phyloP scores from a whole-genome alignment of 64 coral and sea anemone genomes.

The Actinia tenebrosa region DNA sequence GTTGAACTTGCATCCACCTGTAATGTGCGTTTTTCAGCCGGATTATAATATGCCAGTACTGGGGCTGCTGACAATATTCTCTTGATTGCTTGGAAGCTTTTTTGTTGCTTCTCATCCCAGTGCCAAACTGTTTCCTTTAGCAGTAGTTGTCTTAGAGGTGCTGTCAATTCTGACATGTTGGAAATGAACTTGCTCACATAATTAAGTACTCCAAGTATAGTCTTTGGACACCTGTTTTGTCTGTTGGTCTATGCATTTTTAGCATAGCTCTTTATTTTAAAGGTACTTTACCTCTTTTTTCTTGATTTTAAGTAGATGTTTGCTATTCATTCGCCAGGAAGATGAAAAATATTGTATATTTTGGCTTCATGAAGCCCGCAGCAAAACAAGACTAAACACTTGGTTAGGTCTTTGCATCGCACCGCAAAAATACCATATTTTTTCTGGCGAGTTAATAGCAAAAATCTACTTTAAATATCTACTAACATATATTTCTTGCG shows the following conservation, averaged over 20 bases:
- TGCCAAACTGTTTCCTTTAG: slow-evolving; percentile 44
- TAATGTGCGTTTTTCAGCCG: slow-evolving; percentile 4
- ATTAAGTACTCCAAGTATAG: slow-evolving; percentile 40
- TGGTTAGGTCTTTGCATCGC: too few relatives aligned
- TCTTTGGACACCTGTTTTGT: slow-evolving; percentile 45
- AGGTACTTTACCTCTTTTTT: neutral
- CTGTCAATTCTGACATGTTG: slow-evolving; percentile 52
- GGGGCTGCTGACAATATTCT: slow-evolving; percentile 30
- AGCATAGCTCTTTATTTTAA: slow-evolving; percentile 17
- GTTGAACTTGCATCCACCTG: neutral
- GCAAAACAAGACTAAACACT: too few relatives aligned
- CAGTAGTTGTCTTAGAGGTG: slow-evolving; percentile 37
- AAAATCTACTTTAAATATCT: too few relatives aligned
- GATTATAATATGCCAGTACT: slow-evolving; percentile 35
- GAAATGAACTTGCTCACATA: slow-evolving; percentile 44
- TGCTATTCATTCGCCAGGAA: too few relatives aligned
- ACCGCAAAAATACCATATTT: too few relatives aligned
- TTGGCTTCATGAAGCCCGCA: too few relatives aligned
- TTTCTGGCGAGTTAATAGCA: too few relatives aligned
- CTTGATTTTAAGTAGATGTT: neutral
- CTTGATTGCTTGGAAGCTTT: slow-evolving; percentile 28
- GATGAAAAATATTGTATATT: too few relatives aligned
- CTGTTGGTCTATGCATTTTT: slow-evolving; percentile 32
- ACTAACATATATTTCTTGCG: too few relatives aligned
- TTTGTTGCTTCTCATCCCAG: slow-evolving; percentile 40